Percentiles rank a stretch among this genome's conserved stretches.
Conservation (phyloP, 2,113 vertebrate genomes). For the Triplophysa tibetana region DNA sequence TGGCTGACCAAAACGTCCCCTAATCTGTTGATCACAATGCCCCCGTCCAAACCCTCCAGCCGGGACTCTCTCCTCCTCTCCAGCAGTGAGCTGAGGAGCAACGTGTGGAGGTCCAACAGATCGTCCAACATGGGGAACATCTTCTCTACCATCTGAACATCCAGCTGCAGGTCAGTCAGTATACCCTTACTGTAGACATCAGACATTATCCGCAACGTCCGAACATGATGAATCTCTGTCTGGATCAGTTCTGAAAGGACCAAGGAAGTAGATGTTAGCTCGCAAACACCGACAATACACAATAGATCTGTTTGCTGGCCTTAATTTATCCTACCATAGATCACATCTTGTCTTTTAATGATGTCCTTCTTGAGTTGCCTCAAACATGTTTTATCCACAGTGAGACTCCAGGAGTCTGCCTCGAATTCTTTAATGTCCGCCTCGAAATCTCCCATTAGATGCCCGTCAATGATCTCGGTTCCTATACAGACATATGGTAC, state of each 20-base stretch:
- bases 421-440: slow-evolving; percentile 87
- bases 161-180: slow-evolving; percentile 84
- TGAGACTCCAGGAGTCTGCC: slow-evolving; percentile 92
- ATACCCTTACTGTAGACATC: slow-evolving; percentile 93
- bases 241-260: slow-evolving; percentile 87
- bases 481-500: slow-evolving; percentile 68
- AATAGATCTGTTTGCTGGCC: no score
- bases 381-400: slow-evolving; percentile 85
- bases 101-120: slow-evolving; percentile 86
- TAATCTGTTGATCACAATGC: slow-evolving; percentile 84
- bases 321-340: slow-evolving; percentile 79
- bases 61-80: slow-evolving; percentile 87
- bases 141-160: slow-evolving; percentile 81
- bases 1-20: slow-evolving; percentile 88
- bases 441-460: slow-evolving; percentile 95
- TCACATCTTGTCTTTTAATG: slow-evolving; percentile 93
- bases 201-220: slow-evolving; percentile 93
- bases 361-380: slow-evolving; percentile 87
- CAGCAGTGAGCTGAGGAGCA: slow-evolving; percentile 86
- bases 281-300: no score
- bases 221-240: slow-evolving; percentile 94
- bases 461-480: slow-evolving; percentile 94
- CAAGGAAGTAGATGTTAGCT: not conserved
- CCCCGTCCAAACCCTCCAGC: slow-evolving; percentile 73
- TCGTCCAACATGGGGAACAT: slow-evolving; percentile 91